Percentiles rank a stretch among this genome's conserved stretches.
These are phyloP conservation scores for Drosophila hawaiiensis DNA, from an alignment of 2,888 invertebrate species.

Conservation along the genomic window DNA sequence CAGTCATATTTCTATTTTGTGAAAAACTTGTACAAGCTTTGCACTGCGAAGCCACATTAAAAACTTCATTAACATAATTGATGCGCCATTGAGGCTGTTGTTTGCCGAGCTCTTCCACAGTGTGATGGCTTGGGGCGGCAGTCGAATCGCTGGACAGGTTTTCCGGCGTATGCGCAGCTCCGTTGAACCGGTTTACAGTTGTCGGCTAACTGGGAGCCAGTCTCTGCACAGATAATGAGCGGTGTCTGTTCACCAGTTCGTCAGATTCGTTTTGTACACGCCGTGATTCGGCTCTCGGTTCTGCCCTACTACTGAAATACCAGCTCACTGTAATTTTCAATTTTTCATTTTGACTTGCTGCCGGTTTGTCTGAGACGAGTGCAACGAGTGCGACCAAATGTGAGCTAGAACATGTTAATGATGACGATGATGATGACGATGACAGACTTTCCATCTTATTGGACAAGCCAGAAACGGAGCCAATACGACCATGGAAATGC, in stretches of 20 bases:
- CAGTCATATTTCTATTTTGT: slow-evolving; percentile 9
- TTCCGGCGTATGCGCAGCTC: neutral
- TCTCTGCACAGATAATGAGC: slow-evolving; percentile 2
- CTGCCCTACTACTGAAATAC: slow-evolving; percentile 16
- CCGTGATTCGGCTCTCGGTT: slow-evolving; percentile 16
- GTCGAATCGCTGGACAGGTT: slow-evolving; percentile 57
- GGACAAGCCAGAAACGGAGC: slow-evolving; percentile 27
- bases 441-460: slow-evolving; percentile 46
- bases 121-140: slow-evolving; percentile 62
- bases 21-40: slow-evolving; percentile 56
- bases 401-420: slow-evolving; percentile 26
- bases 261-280: slow-evolving; percentile 10
- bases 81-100: slow-evolving; percentile 73
- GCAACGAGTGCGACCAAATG: slow-evolving; percentile 8
- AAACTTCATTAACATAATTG: slow-evolving; percentile 79
- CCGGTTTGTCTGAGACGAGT: slow-evolving; percentile 32
- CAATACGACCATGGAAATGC: slow-evolving; percentile 8
- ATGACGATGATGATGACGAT: slow-evolving; percentile 1
- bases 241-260: slow-evolving; percentile 22
- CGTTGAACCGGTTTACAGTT: slow-evolving; percentile 55
- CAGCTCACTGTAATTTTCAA: slow-evolving; percentile 64
- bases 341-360: slow-evolving; percentile 60
- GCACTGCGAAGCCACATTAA: slow-evolving; percentile 74
- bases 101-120: slow-evolving; percentile 47
- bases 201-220: slow-evolving; percentile 29